These are phyloP conservation scores for Brenthis hecate DNA, from an alignment of 2,888 invertebrate genomes.

Conservation along the genomic window DNA sequence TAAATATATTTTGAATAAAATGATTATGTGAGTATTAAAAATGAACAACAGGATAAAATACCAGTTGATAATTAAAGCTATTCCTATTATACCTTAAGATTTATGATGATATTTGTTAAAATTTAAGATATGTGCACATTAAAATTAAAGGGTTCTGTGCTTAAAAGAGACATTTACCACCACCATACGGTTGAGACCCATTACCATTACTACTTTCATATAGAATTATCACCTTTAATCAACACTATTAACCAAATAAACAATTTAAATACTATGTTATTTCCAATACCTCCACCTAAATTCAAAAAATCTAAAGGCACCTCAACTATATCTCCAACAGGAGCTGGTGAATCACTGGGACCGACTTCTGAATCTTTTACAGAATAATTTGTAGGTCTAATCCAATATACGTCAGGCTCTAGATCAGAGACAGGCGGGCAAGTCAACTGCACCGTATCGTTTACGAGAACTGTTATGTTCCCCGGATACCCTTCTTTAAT, in stretches of 20 bases:
- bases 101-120: too few relatives aligned
- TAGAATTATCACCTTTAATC: too few relatives aligned
- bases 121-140: too few relatives aligned
- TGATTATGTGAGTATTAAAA: neutral
- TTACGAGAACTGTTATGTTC: constrained; percentile 89
- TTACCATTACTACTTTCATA: neutral
- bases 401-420: constrained; percentile 92
- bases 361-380: constrained; percentile 66
- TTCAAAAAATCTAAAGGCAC: constrained; percentile 54
- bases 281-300: constrained; percentile 50
- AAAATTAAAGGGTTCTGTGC: neutral
- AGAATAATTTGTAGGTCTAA: constrained; percentile 79
- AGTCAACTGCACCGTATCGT: constrained; percentile 87
- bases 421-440: constrained; percentile 93
- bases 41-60: too few relatives aligned
- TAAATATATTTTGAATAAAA: neutral
- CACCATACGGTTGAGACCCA: neutral
- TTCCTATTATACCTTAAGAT: neutral
- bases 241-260: neutral
- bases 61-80: neutral
- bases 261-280: neutral
- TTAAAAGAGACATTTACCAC: neutral
- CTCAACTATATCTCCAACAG: constrained; percentile 63
- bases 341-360: constrained; percentile 69
- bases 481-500: constrained; percentile 90